A percentile compares a stretch with the other conserved stretches of the same genome.
phyloP scores from a whole-genome alignment of 2,113 vertebrate species.

The Scatophagus argus region DNA sequence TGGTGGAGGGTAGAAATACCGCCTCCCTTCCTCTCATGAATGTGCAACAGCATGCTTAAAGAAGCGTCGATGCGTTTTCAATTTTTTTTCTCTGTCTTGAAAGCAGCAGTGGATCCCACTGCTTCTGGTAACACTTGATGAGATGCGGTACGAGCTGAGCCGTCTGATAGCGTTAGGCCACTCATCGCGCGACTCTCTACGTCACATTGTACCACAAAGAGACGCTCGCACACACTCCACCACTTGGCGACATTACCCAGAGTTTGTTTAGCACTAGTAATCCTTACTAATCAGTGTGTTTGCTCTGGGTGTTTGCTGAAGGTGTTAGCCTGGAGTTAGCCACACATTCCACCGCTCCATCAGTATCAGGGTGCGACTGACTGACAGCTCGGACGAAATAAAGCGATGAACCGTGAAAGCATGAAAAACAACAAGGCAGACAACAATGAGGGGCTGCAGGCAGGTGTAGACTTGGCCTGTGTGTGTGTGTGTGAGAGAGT shows the following conservation, averaged over 20 bases:
- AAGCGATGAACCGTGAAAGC: constrained; percentile 44
- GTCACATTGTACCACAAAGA: neutral
- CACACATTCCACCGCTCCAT: constrained; percentile 68
- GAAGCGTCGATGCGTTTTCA: neutral
- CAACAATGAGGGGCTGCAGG: constrained; percentile 54
- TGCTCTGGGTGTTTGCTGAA: constrained; percentile 77
- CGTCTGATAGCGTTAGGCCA: constrained; percentile 1
- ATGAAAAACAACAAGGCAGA: constrained; percentile 27
- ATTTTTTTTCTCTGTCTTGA: neutral
- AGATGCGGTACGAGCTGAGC: constrained; percentile 7
- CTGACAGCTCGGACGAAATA: constrained; percentile 51
- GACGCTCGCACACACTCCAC: constrained; percentile 5
- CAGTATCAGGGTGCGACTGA: constrained; percentile 34
- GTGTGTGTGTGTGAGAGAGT: constrained; percentile 43
- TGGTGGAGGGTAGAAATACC: constrained; percentile 50
- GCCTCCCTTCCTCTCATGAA: constrained; percentile 48
- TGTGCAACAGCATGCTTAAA: constrained; percentile 33
- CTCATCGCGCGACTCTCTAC: neutral
- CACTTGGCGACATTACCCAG: constrained; percentile 43
- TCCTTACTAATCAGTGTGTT: constrained; percentile 80
- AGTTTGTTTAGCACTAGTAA: constrained; percentile 77
- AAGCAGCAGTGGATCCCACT: constrained; percentile 6
- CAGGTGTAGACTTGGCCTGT: constrained; percentile 49
- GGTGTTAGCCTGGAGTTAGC: constrained; percentile 68
- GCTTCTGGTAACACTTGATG: constrained; percentile 15